These are phyloP conservation scores for Triplophysa siluroides DNA, from an alignment of 2,113 vertebrate genomes.

Conservation along the genomic window DNA sequence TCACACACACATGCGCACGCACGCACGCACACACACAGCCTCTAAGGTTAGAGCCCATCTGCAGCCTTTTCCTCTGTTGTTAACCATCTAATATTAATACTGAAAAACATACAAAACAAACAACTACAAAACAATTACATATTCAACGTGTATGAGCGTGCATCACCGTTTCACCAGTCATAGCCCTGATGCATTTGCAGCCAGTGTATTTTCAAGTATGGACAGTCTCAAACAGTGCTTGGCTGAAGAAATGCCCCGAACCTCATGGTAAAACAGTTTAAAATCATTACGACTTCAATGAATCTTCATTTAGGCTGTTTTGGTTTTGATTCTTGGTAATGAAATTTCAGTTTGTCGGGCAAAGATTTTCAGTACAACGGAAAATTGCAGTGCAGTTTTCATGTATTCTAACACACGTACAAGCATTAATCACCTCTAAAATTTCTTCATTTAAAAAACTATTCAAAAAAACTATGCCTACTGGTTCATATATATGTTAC, in stretches of 20 bases:
- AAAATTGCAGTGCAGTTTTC: background rate
- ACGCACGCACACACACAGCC: slow-evolving; percentile 27
- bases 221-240: slow-evolving; percentile 59
- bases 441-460: background rate
- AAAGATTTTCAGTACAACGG: background rate
- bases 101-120: slow-evolving; percentile 42
- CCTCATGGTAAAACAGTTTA: slow-evolving; percentile 78
- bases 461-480: background rate
- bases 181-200: slow-evolving; percentile 48
- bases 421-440: background rate
- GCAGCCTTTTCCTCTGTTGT: slow-evolving; percentile 21
- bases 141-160: background rate
- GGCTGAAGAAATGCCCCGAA: slow-evolving; percentile 58
- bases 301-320: slow-evolving; percentile 68
- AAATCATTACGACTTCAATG: slow-evolving; percentile 63
- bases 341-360: background rate
- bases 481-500: slow-evolving; percentile 3
- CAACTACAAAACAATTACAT: background rate
- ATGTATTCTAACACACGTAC: background rate
- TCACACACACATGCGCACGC: slow-evolving; percentile 40
- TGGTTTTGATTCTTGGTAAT: slow-evolving; percentile 36
- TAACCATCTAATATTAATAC: slow-evolving; percentile 55
- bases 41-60: slow-evolving; percentile 21
- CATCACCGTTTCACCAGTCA: slow-evolving; percentile 45
- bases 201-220: slow-evolving; percentile 77